These are phyloP conservation scores for Mycteria americana DNA, from an alignment of 2,797 vertebrate genomes.

Conservation along the genomic window DNA sequence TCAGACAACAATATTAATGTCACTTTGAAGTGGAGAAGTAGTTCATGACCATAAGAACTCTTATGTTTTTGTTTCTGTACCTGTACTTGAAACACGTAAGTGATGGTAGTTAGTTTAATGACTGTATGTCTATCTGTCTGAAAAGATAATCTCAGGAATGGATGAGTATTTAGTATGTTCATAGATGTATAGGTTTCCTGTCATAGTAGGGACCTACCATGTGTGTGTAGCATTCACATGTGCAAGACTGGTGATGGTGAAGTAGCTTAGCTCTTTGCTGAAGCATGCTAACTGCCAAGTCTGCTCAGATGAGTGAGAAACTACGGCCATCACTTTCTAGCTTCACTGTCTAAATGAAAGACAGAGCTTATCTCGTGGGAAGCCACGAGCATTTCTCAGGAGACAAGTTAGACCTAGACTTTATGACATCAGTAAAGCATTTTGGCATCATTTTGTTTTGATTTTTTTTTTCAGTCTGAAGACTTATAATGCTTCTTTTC, in stretches of 20 bases:
- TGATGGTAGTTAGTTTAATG: neutral
- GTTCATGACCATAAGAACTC: neutral
- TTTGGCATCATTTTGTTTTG: neutral
- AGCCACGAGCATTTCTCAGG: neutral
- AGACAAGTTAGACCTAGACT: neutral
- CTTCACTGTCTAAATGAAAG: neutral
- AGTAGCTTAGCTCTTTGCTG: neutral
- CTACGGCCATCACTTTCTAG: neutral
- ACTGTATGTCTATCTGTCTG: neutral
- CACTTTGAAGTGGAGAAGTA: neutral
- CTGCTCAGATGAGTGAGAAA: neutral
- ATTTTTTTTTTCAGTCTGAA: neutral
- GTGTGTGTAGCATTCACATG: neutral
- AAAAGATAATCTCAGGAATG: neutral
- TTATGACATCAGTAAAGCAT: neutral
- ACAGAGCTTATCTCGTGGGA: neutral
- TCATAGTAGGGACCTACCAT: neutral
- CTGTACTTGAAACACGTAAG: neutral
- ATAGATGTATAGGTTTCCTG: neutral
- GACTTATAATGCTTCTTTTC: neutral
- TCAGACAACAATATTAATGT: neutral
- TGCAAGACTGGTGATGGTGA: neutral
- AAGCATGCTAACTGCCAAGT: neutral
- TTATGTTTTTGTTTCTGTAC: neutral
- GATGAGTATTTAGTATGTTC: neutral